Evolutionary conservation across 37 sponge, comb jelly and placozoan species (phyloP).

Genomic region (Petrosia ficiformis): DNA sequence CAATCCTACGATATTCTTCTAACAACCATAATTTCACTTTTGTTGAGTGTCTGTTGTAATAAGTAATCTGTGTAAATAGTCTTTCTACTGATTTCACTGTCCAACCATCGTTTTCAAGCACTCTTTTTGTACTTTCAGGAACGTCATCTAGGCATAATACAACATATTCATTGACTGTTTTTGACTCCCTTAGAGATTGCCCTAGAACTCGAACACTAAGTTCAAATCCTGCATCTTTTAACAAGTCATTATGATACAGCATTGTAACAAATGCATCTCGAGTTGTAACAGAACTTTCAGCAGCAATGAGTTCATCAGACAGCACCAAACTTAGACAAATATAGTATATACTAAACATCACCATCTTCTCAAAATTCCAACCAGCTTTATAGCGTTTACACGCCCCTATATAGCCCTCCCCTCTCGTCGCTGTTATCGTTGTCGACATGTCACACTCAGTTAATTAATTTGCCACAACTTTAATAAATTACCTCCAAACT

Average conservation of each 20-base stretch:
- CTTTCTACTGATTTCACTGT: neutral
- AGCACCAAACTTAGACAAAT: no score
- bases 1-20: slow-evolving; percentile 18
- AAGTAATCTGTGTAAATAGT: neutral
- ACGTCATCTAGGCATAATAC: slow-evolving; percentile 1
- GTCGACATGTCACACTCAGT: no score
- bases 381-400: no score
- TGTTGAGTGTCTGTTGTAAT: neutral
- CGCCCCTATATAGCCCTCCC: no score
- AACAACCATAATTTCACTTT: slow-evolving; percentile 8
- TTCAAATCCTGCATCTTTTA: neutral
- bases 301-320: no score
- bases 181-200: slow-evolving; percentile 9
- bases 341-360: no score
- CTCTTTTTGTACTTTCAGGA: neutral
- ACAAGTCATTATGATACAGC: no score
- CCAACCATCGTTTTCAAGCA: slow-evolving; percentile 22
- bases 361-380: no score
- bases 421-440: no score
- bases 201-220: slow-evolving; percentile 13
- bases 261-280: neutral
- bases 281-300: no score
- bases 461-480: no score
- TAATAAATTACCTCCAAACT: no score
- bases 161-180: neutral